phyloP scores from a whole-genome alignment of 2,797 vertebrate genomes.

The Pseudomugil gertrudae region DNA sequence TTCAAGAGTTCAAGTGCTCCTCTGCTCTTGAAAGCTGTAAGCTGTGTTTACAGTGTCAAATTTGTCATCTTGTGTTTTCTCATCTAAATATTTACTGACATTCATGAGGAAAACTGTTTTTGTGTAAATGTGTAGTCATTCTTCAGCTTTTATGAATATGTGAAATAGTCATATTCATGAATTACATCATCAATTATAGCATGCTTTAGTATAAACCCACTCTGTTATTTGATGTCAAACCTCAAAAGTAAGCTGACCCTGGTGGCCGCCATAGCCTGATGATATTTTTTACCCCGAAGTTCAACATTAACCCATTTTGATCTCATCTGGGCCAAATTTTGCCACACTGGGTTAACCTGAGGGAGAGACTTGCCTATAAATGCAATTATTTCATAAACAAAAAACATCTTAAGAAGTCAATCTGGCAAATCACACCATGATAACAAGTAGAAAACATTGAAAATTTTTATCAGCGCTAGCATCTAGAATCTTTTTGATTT shows the following conservation, averaged over 20 bases:
- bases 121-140: conserved; percentile 46
- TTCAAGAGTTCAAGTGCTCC: conserved; percentile 43
- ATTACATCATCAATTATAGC: conserved; percentile 11
- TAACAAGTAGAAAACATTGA: too few species aligned
- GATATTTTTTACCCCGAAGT: not conserved
- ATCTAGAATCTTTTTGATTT: not conserved
- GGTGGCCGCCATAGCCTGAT: not conserved
- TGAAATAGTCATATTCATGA: conserved; percentile 43
- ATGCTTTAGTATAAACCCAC: not conserved
- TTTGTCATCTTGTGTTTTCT: conserved; percentile 13
- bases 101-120: conserved; percentile 37
- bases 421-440: too few species aligned
- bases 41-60: conserved; percentile 53
- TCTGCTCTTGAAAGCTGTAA: conserved; percentile 69
- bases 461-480: not conserved
- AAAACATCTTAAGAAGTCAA: too few species aligned
- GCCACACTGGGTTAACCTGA: not conserved
- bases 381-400: too few species aligned
- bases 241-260: conserved; percentile 9
- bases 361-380: too few species aligned
- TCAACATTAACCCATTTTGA: not conserved
- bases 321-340: not conserved
- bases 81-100: conserved; percentile 23
- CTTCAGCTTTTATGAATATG: conserved; percentile 30
- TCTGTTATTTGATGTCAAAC: conserved; percentile 51